A percentile compares a stretch with the other conserved stretches of the same genome.
Evolutionary conservation across 1,140 invertebrate species (phyloP).

Genomic region (Bombus haemorrhoidalis): DNA sequence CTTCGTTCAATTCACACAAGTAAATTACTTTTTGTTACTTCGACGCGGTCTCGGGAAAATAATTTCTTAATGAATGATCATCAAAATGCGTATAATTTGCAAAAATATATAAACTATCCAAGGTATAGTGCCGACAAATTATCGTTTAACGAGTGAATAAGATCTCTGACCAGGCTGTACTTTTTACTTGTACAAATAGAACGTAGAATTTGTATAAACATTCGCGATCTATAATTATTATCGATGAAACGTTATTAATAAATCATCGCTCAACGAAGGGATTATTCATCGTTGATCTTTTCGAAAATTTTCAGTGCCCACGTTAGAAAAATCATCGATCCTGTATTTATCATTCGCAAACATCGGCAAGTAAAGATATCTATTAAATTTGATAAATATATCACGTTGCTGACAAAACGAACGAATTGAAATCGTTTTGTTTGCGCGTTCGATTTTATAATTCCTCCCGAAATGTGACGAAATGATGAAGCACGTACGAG

Average conservation of each 20-base stretch:
- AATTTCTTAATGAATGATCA: not conserved
- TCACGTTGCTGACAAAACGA: not conserved
- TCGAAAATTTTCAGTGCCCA: too few species aligned
- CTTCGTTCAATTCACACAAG: not conserved
- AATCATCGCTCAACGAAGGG: not conserved
- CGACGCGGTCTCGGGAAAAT: too few species aligned
- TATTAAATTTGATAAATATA: not conserved
- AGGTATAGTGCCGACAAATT: too few species aligned
- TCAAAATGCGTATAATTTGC: not conserved
- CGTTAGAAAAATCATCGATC: not conserved
- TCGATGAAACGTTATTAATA: not conserved
- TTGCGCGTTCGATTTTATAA: not conserved
- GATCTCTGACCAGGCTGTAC: too few species aligned
- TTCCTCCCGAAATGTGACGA: not conserved
- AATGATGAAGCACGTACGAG: slow-evolving; percentile 7
- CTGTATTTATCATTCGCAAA: not conserved
- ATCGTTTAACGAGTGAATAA: too few species aligned
- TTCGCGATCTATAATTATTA: not conserved
- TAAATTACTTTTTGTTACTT: not conserved
- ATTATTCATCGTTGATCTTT: too few species aligned
- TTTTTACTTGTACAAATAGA: too few species aligned
- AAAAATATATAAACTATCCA: too few species aligned
- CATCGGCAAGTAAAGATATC: not conserved
- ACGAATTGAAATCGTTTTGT: slow-evolving; percentile 7
- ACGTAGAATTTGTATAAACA: too few species aligned